Conservation (phyloP, 2,888 invertebrate species). For the Drosophila macrothrix region DNA sequence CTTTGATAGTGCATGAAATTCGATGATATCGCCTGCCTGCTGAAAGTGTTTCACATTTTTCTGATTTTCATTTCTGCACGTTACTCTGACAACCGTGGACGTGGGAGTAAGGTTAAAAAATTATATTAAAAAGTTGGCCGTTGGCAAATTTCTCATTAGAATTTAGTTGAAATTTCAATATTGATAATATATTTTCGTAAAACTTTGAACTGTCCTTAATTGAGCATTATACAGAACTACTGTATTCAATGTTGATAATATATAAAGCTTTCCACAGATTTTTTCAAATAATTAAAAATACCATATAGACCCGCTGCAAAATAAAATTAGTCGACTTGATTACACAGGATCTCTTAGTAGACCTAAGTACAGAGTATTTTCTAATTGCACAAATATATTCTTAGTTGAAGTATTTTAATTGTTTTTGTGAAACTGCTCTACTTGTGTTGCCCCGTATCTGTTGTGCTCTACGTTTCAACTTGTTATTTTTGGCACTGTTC, state of each 20-base stretch:
- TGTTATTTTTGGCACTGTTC: slow-evolving; percentile 65
- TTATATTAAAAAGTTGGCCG: background rate
- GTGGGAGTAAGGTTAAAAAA: background rate
- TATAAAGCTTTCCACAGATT: background rate
- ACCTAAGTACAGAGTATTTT: background rate
- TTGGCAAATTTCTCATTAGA: background rate
- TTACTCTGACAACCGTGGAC: background rate
- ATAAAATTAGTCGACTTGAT: background rate
- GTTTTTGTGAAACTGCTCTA: background rate
- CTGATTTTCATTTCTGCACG: slow-evolving; percentile 40
- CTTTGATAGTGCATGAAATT: slow-evolving; percentile 81
- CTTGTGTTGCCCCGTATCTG: background rate
- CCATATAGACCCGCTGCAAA: background rate
- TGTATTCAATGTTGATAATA: background rate
- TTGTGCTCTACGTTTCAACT: slow-evolving; percentile 1
- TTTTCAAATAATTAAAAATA: background rate
- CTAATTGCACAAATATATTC: background rate
- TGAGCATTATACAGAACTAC: background rate
- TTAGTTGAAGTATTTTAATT: background rate
- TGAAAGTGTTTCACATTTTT: slow-evolving; percentile 60
- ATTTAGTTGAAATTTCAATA: background rate
- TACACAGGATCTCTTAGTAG: background rate
- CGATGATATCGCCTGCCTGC: slow-evolving; percentile 67
- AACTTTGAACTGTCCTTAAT: background rate
- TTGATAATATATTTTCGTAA: background rate